Percentiles rank a stretch among this genome's conserved stretches.
phyloP scores from a whole-genome alignment of 1,140 invertebrate genomes.

The Sycobia sp. region DNA sequence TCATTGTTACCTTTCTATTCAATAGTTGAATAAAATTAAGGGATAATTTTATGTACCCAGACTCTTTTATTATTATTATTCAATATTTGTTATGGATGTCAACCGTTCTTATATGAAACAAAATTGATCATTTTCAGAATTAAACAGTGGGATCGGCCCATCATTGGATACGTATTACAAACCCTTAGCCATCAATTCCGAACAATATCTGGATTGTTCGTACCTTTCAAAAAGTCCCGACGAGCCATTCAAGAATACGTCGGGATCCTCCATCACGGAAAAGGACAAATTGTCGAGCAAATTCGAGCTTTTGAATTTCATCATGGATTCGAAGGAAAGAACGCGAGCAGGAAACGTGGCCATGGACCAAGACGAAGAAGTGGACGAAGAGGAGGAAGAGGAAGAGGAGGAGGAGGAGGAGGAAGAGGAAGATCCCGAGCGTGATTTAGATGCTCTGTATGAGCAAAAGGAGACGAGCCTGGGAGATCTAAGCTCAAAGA shows the following conservation, averaged over 20 bases:
- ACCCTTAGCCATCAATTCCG: slow-evolving; percentile 58
- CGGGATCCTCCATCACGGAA: slow-evolving; percentile 27
- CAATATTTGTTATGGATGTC: no score
- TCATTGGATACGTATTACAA: slow-evolving; percentile 6
- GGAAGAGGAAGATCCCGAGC: slow-evolving; percentile 56
- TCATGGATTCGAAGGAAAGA: slow-evolving; percentile 74
- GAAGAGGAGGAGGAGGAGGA: slow-evolving; percentile 48
- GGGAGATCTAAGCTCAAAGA: slow-evolving; percentile 62
- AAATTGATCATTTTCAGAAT: not conserved
- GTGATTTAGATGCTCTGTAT: slow-evolving; percentile 57
- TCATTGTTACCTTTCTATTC: no score
- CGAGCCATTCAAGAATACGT: slow-evolving; percentile 48
- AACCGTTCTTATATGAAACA: no score
- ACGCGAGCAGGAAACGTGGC: slow-evolving; percentile 65
- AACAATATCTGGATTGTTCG: slow-evolving; percentile 79
- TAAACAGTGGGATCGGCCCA: slow-evolving; percentile 1
- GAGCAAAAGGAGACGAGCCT: slow-evolving; percentile 59
- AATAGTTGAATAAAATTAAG: no score
- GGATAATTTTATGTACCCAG: no score
- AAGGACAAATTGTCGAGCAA: slow-evolving; percentile 70
- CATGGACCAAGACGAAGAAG: slow-evolving; percentile 52
- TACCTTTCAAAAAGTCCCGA: slow-evolving; percentile 51
- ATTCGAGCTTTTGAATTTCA: slow-evolving; percentile 85
- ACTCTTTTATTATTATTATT: no score
- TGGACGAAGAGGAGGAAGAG: slow-evolving; percentile 60